Evolutionary conservation across 2,113 vertebrate genomes (phyloP).

Genomic region (Vicugna pacos): DNA sequence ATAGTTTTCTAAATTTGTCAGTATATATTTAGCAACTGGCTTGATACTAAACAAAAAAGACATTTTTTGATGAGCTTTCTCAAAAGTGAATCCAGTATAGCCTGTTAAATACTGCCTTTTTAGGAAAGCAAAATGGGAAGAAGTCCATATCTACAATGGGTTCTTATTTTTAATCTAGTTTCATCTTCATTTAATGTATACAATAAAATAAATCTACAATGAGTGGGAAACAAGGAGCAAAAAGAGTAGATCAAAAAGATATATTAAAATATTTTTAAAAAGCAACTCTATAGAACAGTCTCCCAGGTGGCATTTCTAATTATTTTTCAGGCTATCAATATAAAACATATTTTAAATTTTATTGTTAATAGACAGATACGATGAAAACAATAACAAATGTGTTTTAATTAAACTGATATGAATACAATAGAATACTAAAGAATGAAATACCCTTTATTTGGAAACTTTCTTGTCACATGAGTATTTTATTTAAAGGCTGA

Average conservation of each 20-base stretch:
- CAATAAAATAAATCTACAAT: not conserved
- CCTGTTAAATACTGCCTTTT: slow-evolving; percentile 8
- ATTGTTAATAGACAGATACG: not conserved
- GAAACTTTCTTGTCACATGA: not conserved
- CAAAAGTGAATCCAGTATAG: not conserved
- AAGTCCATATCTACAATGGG: slow-evolving; percentile 52
- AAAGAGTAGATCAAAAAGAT: not conserved
- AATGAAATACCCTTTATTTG: not conserved
- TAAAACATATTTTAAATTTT: not conserved
- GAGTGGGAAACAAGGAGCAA: not conserved
- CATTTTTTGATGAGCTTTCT: not conserved
- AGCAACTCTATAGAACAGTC: not conserved
- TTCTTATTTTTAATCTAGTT: slow-evolving; percentile 58
- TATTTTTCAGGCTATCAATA: not conserved
- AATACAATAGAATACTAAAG: not conserved
- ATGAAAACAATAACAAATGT: not conserved
- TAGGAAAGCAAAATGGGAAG: slow-evolving; percentile 14
- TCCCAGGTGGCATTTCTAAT: not conserved
- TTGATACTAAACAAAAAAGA: not conserved
- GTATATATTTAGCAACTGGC: slow-evolving; percentile 40
- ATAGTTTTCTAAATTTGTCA: slow-evolving; percentile 3
- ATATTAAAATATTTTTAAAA: not conserved
- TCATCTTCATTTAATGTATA: slow-evolving; percentile 70
- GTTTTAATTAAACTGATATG: not conserved
- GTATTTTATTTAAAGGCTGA: not conserved